Conservation (phyloP, 2,888 invertebrate genomes). For the Cephalotes varians region DNA sequence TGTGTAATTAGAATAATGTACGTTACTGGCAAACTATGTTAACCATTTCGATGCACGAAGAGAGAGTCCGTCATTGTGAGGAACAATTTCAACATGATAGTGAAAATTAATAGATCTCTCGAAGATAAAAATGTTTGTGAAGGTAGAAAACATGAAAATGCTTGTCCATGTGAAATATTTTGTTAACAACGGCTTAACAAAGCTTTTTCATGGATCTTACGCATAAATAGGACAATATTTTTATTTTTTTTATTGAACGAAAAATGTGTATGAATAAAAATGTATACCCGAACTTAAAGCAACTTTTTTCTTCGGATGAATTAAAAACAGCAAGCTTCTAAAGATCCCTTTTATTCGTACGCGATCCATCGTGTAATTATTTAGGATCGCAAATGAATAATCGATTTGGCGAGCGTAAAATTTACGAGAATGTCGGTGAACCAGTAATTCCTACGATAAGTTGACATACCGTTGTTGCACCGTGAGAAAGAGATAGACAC, state of each 20-base stretch:
- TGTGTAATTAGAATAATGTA: constrained; percentile 14
- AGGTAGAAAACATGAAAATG: background rate
- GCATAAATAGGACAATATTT: background rate
- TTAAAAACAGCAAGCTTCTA: background rate
- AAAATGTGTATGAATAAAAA: too few relatives aligned
- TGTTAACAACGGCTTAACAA: background rate
- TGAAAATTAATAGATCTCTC: background rate
- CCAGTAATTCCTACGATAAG: background rate
- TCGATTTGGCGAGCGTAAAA: background rate
- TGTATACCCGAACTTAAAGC: too few relatives aligned
- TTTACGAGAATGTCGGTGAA: background rate
- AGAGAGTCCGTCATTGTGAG: background rate
- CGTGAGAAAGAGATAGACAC: background rate
- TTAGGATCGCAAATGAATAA: background rate
- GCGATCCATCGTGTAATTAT: background rate
- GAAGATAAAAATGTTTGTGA: background rate
- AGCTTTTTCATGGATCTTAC: background rate
- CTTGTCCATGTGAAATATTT: background rate
- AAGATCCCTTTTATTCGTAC: background rate
- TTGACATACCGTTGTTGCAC: constrained; percentile 22
- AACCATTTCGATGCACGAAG: background rate
- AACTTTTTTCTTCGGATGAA: background rate
- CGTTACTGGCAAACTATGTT: background rate
- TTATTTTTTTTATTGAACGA: background rate
- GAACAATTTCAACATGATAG: background rate